phyloP scores from a whole-genome alignment of 2,888 invertebrate species.

The Chalcis sispes region DNA sequence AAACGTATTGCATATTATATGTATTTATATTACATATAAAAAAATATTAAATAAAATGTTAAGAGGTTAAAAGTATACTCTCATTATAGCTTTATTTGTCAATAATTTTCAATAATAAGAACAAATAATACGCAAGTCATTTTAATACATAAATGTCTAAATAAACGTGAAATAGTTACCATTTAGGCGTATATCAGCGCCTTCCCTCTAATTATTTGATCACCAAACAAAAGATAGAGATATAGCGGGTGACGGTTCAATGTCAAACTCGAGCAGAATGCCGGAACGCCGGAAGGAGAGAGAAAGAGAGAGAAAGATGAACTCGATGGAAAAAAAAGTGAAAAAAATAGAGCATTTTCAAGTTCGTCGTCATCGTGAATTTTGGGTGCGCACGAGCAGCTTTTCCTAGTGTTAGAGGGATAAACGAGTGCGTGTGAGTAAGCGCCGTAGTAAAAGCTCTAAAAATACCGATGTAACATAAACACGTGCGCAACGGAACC shows the following conservation, averaged over 20 bases:
- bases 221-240: too few species aligned
- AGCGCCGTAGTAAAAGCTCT: constrained; percentile 22
- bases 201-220: too few species aligned
- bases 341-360: constrained; percentile 15
- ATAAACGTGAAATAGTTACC: constrained; percentile 12
- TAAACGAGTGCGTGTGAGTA: too few species aligned
- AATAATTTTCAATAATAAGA: too few species aligned
- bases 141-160: too few species aligned
- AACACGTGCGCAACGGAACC: constrained; percentile 47
- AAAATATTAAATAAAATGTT: neutral
- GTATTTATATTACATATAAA: constrained; percentile 1
- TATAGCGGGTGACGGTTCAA: too few species aligned
- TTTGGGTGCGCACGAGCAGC: constrained; percentile 9
- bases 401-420: neutral
- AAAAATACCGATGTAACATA: constrained; percentile 52
- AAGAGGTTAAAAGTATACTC: too few species aligned
- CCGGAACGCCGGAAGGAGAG: neutral
- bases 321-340: neutral
- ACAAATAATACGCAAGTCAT: too few species aligned
- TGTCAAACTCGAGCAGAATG: neutral
- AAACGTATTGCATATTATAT: too few species aligned
- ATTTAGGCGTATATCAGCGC: neutral
- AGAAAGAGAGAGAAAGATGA: neutral
- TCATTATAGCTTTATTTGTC: too few species aligned
- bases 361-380: constrained; percentile 30